Base-by-base conservation (phyloP, 1,140 invertebrate species). In the Diabrotica virgifera region DNA sequence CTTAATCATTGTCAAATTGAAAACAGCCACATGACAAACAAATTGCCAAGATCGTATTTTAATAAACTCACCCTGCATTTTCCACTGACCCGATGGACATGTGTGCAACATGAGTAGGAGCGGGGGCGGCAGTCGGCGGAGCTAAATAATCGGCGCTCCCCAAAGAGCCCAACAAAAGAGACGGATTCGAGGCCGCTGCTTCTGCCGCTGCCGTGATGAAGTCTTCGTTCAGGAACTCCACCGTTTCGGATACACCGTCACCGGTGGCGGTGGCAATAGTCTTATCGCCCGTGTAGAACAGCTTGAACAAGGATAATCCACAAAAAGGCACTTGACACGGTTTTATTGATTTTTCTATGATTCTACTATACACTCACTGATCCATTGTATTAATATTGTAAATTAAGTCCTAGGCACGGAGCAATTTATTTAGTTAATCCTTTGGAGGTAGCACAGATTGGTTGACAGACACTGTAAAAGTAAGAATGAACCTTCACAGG, bases 31-130 rank as follows among this genome's bases (percentile, higher is more conserved):
- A 24, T 2, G 24, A 24, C 24, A 24, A 24, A 24, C 24, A 24
- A 24, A 24, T 24, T 24, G 24, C 1, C 24, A 24, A 24, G 4
- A 24, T 24, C 6, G 5, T 24, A 13, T 46, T 24, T 24, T 46
- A n/a, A 46, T 10, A 46, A 3, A 69, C 70, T 71, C 61, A 74
- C 72, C 72, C 70, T 63, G 72, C 72, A 72, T 74, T 74, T 68
- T 74, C 72, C 9, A 66, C 40, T 14, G 66, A 58, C 46, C 70
- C 70, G 11, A 70, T 72, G 8, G 68, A 70, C 66, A 72, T 51
- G 50, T 52, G 70, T 9, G 68, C 50, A 38, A 64, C 65, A 68
- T 72, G 68, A 52, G 62, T 46, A 10, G 71, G 66, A n/a, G 71
- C 65, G 8, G 70, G 50, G 6, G 68, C 57, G 11, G 71, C 71